Base-by-base conservation (phyloP, 1,140 invertebrate species). In the Drosophila varians region DNA sequence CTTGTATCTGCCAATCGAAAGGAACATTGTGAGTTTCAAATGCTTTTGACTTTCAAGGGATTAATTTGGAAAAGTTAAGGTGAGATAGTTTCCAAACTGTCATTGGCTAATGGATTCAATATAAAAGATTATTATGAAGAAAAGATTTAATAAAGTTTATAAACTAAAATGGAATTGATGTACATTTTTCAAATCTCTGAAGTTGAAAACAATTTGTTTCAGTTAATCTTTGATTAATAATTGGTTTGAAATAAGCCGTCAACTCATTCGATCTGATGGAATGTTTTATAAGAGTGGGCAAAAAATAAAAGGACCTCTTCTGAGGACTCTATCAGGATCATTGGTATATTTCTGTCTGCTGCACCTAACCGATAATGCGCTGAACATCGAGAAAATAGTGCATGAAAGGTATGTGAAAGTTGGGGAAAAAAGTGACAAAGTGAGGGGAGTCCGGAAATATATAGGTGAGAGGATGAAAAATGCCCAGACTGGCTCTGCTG, bases 1-100 rank as follows among this genome's bases (percentile, higher is more conserved):
- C 90, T 58, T 91, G 90, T 58, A 91, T 90, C 90, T 91, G 72
- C 5, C 57, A 52, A 56, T 3, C 12, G 4, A 62, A 65, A 19
- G 9, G 38, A 12, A 8, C 21, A 2, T 34, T 65, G 36, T 51
- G 2, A 66, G 26, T 3, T 31, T n/a, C 11, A n/a, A 0, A 31
- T 31, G 21, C 21, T n/a, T 31, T 31, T 31, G 11, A 3, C 3
- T 31, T 11, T 31, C 28, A n/a, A n/a, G n/a, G 3, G 2, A 7
- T 16, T 16, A 16, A 16, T 16, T 38, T 38, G 36, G 12, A 2
- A 38, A 38, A 14, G n/a, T 38, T 16, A 19, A 9, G 4, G 8
- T 18, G 16, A 42, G 3, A 18, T 42, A 31, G 28, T 31, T 31
- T 31, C 28, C 9, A 31, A 31, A n/a, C 0, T 11, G 9, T 31